Base-by-base conservation (phyloP, 2,113 vertebrate genomes). In the Micronisus gabar region DNA sequence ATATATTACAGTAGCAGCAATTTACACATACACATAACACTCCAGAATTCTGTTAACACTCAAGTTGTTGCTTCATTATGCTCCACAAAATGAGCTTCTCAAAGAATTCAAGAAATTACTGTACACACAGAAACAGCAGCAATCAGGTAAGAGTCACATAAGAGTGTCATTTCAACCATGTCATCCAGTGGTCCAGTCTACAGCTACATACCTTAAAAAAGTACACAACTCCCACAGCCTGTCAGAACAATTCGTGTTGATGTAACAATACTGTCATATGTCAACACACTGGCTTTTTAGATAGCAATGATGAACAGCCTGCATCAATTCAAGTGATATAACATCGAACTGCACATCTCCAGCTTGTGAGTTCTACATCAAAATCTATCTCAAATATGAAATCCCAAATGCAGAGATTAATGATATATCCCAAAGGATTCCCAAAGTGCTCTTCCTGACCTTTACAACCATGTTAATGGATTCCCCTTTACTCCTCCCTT, bases 311-410 rank as follows among this genome's bases (percentile, higher is more conserved):
- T 47, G 74, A 96, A 96, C 80, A 93, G 58, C 48, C 78, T 80
- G 87, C 81, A 88, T 61, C 30, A 14, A 94, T 79, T 89, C 65
- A 82, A 95, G 71, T 4, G 29, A 93, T 48, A 10, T 3, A 92
- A 79, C 52, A 81, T 1, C 6, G 3, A 96, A 91, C 65, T 16
- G 38, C 53, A 63, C 53, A 34, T 45, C 67, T 83, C 71, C 80
- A 85, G 67, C 32, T 38, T 22, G 5, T 7, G 53, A 90, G 27
- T 88, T 94, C 55, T 63, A 80, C 71, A 86, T 65, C 67, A 84
- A 93, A 95, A 83, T 79, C 73, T 55, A 94, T 70, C 76, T 94
- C 52, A 72, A 81, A 93, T 68, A 91, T 22, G 26, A 89, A 84
- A 93, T 66, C 47, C 81, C 82, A 65, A 75, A 81, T 3, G 17